Base-by-base conservation (phyloP, 2,113 vertebrate genomes). In the Tenrec ecaudatus region DNA sequence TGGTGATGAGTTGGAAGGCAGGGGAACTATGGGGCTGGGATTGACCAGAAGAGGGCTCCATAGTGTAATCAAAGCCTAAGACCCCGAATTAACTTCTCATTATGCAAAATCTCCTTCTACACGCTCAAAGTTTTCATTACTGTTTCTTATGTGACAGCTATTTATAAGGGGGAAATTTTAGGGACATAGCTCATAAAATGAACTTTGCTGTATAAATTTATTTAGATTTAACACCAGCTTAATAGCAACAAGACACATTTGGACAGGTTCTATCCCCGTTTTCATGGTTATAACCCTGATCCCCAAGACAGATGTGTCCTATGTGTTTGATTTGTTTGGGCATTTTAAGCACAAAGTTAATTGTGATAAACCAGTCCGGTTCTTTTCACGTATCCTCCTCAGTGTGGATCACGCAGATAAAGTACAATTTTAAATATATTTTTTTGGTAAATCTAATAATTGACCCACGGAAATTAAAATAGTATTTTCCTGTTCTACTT, bases 401-500 rank as follows among this genome's bases (percentile, higher is more conserved):
- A 86, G 53, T 90, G 43, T 80, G 20, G 66, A 94, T 94, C 94
- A 86, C 31, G 75, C 77, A 89, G 93, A 94, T 90, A 94, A 95
- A 87, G 81, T 90, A 5, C 17, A 15, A 87, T 91, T 62, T 96
- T 95, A 95, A 86, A 73, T 90, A 75, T 76, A 53, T 90, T 95
- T 97, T 97, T 91, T 94, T 86, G 94, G 90, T 95, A 92, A 93
- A 96, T 94, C 86, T 95, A 95, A 95, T 96, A 95, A 97, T 85
- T 97, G 97, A 96, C 92, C 92, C 62, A n/a, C 81, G 81, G 68
- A 96, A 96, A 96, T 95, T 96, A 96, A 95, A 96, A 96, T 92
- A 96, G 86, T 96, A 95, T 96, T 95, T 97, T 95, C 69, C 91
- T 95, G 94, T 95, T 96, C 94, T 93, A 95, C 82, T 97, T 97